These are phyloP conservation scores for Mobula birostris DNA, from an alignment of 2,113 vertebrate genomes.

Conservation along the genomic window DNA sequence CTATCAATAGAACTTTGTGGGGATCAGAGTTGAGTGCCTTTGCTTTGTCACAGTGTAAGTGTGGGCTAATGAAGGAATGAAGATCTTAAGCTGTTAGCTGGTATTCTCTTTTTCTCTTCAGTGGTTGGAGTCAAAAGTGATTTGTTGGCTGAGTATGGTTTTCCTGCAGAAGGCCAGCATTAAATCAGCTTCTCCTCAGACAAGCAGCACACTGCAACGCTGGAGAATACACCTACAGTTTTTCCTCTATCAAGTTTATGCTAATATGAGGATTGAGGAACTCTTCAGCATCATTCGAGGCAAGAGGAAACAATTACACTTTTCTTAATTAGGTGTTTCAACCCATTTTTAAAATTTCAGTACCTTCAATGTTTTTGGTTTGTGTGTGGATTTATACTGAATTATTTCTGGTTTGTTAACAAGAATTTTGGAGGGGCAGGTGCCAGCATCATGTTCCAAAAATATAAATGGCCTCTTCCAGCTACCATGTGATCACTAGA, in stretches of 20 bases:
- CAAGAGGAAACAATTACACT: slow-evolving; percentile 42
- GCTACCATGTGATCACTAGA: background rate
- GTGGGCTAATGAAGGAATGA: background rate
- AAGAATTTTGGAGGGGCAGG: too few relatives aligned
- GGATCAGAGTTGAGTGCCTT: too few relatives aligned
- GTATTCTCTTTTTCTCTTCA: slow-evolving; percentile 44
- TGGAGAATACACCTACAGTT: slow-evolving; percentile 90
- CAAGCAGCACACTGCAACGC: slow-evolving; percentile 62
- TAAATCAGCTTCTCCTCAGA: slow-evolving; percentile 44
- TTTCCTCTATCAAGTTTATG: slow-evolving; percentile 91
- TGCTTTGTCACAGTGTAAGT: background rate
- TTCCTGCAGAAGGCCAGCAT: slow-evolving; percentile 62
- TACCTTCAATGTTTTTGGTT: background rate
- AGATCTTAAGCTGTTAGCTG: background rate
- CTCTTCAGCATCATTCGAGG: slow-evolving; percentile 96
- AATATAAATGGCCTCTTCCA: background rate
- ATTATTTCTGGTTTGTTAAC: background rate
- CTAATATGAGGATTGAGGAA: slow-evolving; percentile 90
- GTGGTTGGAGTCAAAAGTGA: slow-evolving; percentile 84
- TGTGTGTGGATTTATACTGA: background rate
- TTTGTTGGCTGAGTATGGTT: slow-evolving; percentile 86
- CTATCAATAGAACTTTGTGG: too few relatives aligned
- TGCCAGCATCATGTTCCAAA: background rate
- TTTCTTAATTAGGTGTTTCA: background rate
- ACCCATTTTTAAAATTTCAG: background rate